These are phyloP conservation scores for Prionace glauca DNA, from an alignment of 2,797 vertebrate species.

Conservation along the genomic window DNA sequence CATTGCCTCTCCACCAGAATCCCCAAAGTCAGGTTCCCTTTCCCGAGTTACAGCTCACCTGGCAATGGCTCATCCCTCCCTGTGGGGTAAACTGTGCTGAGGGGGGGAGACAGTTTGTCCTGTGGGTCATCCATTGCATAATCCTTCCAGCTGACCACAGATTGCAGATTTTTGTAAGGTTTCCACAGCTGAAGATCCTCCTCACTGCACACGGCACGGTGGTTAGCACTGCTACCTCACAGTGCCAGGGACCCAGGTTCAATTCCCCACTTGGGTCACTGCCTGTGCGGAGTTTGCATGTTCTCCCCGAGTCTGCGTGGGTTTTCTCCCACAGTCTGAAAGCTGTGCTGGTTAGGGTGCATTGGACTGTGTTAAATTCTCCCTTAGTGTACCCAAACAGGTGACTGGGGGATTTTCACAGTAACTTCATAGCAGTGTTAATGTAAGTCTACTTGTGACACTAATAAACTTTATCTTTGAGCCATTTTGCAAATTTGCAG, in stretches of 20 bases:
- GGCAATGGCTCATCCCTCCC: background rate
- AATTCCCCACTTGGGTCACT: too few relatives aligned
- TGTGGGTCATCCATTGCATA: background rate
- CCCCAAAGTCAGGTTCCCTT: background rate
- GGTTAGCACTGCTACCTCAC: too few relatives aligned
- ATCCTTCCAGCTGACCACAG: background rate
- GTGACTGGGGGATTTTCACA: too few relatives aligned
- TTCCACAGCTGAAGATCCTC: background rate
- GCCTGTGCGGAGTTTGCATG: too few relatives aligned
- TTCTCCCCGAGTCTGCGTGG: too few relatives aligned
- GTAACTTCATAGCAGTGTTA: too few relatives aligned
- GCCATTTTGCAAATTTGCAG: background rate
- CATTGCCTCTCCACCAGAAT: background rate
- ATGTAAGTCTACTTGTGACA: too few relatives aligned
- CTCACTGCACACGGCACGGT: background rate
- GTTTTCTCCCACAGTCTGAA: too few relatives aligned
- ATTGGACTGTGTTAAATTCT: too few relatives aligned
- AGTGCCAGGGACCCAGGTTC: too few relatives aligned
- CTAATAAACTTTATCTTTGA: background rate
- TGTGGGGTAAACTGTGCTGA: background rate
- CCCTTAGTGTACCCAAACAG: too few relatives aligned
- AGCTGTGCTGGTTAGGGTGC: too few relatives aligned
- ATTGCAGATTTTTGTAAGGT: background rate
- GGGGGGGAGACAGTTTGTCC: background rate
- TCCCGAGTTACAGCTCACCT: background rate